Conservation (phyloP, 2,797 vertebrate species). For the Esox masquinongy region DNA sequence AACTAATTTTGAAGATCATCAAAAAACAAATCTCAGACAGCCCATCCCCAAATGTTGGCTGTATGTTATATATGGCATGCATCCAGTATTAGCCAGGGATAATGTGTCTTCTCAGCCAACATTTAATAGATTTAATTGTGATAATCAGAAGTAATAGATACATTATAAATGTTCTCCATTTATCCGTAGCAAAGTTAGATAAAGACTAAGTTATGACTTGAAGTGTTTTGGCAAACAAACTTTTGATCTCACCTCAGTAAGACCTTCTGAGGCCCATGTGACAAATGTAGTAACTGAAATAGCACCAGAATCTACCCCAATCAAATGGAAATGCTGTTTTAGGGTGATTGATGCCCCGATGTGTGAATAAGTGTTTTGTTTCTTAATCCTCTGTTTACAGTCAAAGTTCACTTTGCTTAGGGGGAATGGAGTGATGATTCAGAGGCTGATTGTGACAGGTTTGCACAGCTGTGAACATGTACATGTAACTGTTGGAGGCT, state of each 20-base stretch:
- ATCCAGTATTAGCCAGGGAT: too few relatives aligned
- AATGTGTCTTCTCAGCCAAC: too few relatives aligned
- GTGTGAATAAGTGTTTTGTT: constrained; percentile 37
- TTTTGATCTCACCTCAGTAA: neutral
- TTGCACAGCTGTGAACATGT: constrained; percentile 40
- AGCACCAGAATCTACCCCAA: too few relatives aligned
- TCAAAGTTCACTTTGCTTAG: constrained; percentile 41
- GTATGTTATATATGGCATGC: too few relatives aligned
- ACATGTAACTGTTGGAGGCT: neutral
- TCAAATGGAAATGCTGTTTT: neutral
- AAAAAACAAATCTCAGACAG: too few relatives aligned
- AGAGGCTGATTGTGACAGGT: constrained; percentile 38
- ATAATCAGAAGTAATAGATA: too few relatives aligned
- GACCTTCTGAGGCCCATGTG: neutral
- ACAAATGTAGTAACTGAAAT: too few relatives aligned
- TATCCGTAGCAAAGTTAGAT: too few relatives aligned
- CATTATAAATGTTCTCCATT: too few relatives aligned
- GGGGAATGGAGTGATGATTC: constrained; percentile 30
- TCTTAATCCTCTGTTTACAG: constrained; percentile 48
- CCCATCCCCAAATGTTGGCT: too few relatives aligned
- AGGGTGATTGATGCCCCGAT: neutral
- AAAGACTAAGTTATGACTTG: neutral
- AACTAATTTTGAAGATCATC: neutral
- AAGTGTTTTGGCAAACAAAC: neutral
- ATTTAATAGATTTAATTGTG: too few relatives aligned